phyloP scores from a whole-genome alignment of 2,113 vertebrate species.

The Plectropomus leopardus region DNA sequence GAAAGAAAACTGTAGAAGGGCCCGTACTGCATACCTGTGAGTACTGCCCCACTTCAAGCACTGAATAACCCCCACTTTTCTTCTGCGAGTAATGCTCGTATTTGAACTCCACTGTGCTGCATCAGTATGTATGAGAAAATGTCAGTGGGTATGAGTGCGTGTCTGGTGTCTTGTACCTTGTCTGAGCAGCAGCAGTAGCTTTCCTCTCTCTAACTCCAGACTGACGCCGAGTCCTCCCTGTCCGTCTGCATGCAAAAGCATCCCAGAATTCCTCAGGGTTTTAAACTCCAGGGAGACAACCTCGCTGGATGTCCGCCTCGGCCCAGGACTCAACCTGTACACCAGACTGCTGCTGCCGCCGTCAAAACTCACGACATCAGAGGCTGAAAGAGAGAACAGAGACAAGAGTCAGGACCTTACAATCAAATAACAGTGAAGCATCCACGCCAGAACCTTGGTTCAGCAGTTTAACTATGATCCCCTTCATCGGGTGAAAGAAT shows the following conservation, averaged over 20 bases:
- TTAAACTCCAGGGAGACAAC: constrained; percentile 74
- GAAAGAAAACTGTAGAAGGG: no score
- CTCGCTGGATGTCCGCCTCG: constrained; percentile 22
- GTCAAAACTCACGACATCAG: constrained; percentile 63
- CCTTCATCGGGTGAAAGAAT: neutral
- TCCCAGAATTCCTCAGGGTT: constrained; percentile 72
- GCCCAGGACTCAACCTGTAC: constrained; percentile 44
- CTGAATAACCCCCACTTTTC: no score
- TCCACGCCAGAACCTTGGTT: neutral
- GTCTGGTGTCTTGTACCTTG: constrained; percentile 52
- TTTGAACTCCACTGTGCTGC: neutral
- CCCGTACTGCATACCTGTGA: no score
- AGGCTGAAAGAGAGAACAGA: constrained; percentile 56
- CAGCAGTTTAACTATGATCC: neutral
- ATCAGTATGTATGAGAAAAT: neutral
- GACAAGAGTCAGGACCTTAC: neutral
- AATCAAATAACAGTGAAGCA: neutral
- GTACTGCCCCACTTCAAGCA: no score
- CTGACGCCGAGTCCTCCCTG: constrained; percentile 48
- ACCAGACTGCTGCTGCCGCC: constrained; percentile 52
- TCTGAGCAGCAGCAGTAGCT: constrained; percentile 57
- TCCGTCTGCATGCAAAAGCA: constrained; percentile 59
- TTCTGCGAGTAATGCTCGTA: no score
- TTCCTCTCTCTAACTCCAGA: constrained; percentile 73
- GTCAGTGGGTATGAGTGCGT: no score